Evolutionary conservation across 2,888 invertebrate species (phyloP).

Genomic region (Plusia festucae): DNA sequence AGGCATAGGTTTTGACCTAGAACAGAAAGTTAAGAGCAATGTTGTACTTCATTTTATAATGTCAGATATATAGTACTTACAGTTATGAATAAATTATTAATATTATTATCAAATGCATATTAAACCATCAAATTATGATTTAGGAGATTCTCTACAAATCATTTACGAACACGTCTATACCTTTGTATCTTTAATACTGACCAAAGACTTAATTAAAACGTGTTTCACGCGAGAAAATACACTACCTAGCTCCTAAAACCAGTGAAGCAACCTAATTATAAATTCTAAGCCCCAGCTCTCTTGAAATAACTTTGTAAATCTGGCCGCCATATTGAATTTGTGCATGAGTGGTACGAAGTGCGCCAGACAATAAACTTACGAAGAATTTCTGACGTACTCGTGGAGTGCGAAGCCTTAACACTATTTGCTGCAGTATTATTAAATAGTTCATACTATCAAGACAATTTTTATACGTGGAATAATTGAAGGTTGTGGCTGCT

Average conservation of each 20-base stretch:
- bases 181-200: neutral
- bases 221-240: neutral
- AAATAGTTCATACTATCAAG: neutral
- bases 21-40: too few species aligned
- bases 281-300: neutral
- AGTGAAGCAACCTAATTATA: neutral
- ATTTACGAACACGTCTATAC: neutral
- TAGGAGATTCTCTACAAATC: too few species aligned
- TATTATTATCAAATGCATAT: too few species aligned
- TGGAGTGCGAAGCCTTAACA: neutral
- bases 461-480: neutral
- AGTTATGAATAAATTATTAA: too few species aligned
- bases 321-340: constrained; percentile 6
- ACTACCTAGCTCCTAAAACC: neutral
- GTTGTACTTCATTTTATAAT: too few species aligned
- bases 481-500: neutral
- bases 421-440: neutral
- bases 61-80: too few species aligned
- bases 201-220: neutral
- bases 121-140: too few species aligned
- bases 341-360: constrained; percentile 3
- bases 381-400: neutral
- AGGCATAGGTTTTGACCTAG: too few species aligned
- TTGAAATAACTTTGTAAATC: neutral
- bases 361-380: constrained; percentile 3